Percentiles rank a stretch among this genome's conserved stretches.
Conservation (phyloP, 2,113 vertebrate genomes). For the Poeciliopsis retropinna region DNA sequence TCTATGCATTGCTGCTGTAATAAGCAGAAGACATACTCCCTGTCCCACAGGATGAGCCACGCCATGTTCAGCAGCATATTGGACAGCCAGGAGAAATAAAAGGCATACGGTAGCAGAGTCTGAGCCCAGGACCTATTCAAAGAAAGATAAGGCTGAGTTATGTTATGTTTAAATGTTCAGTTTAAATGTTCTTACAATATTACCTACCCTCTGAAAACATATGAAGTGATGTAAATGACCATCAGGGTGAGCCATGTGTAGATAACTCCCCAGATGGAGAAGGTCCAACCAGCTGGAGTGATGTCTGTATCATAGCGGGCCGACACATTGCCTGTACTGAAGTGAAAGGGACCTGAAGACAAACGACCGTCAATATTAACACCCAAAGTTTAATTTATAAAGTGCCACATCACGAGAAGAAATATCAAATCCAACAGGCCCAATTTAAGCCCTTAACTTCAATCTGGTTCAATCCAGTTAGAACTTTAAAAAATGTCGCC, state of each 20-base stretch:
- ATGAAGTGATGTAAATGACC: slow-evolving; percentile 72
- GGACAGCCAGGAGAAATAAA: slow-evolving; percentile 76
- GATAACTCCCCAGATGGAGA: slow-evolving; percentile 81
- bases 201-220: slow-evolving; percentile 74
- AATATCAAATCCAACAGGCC: not conserved
- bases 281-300: slow-evolving; percentile 81
- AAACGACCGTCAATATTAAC: not conserved
- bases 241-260: slow-evolving; percentile 79
- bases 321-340: slow-evolving; percentile 69
- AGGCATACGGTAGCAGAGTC: slow-evolving; percentile 71
- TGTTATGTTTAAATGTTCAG: not conserved
- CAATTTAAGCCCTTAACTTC: not conserved
- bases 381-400: not conserved
- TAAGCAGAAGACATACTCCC: slow-evolving; percentile 68
- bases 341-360: slow-evolving; percentile 68
- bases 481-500: no score
- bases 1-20: not conserved
- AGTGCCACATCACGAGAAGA: no score
- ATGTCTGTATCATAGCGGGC: slow-evolving; percentile 69
- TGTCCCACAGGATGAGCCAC: slow-evolving; percentile 82
- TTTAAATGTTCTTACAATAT: not conserved
- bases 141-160: slow-evolving; percentile 28
- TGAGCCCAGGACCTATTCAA: slow-evolving; percentile 67
- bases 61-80: slow-evolving; percentile 78
- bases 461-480: no score